Conservation (phyloP, 2,113 vertebrate species). For the Eurypyga helias region DNA sequence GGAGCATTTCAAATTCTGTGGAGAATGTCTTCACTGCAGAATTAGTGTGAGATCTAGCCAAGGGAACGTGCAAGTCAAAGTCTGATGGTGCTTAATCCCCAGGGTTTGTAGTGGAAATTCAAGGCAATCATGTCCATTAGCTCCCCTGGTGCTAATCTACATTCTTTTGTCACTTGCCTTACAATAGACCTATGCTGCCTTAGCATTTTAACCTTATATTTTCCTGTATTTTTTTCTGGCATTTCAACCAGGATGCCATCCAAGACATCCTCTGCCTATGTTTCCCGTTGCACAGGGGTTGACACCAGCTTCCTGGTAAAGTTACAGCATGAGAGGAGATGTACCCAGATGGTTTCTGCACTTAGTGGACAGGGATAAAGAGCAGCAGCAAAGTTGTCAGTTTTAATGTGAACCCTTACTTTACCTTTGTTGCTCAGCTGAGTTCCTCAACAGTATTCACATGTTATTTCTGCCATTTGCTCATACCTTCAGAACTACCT, state of each 20-base stretch:
- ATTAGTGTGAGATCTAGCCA: background rate
- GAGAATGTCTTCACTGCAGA: background rate
- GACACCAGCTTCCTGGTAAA: background rate
- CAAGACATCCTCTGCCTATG: fast-evolving
- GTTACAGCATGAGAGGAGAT: background rate
- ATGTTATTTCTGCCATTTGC: background rate
- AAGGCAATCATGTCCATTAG: background rate
- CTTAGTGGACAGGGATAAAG: background rate
- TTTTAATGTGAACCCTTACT: background rate
- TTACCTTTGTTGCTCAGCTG: background rate
- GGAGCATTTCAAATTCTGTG: background rate
- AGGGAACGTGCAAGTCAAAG: background rate
- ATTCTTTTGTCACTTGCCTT: background rate
- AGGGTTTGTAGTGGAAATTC: background rate
- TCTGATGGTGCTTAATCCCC: background rate
- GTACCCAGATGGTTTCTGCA: background rate
- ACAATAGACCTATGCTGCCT: background rate
- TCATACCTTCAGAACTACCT: background rate
- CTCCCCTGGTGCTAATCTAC: background rate
- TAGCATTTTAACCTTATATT: background rate
- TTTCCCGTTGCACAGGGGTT: background rate
- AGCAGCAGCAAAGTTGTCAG: background rate
- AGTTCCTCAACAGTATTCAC: background rate
- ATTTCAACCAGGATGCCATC: background rate
- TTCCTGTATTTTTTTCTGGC: background rate